Evolutionary conservation across 2,797 vertebrate genomes (phyloP).

Genomic region (Dermochelys coriacea): DNA sequence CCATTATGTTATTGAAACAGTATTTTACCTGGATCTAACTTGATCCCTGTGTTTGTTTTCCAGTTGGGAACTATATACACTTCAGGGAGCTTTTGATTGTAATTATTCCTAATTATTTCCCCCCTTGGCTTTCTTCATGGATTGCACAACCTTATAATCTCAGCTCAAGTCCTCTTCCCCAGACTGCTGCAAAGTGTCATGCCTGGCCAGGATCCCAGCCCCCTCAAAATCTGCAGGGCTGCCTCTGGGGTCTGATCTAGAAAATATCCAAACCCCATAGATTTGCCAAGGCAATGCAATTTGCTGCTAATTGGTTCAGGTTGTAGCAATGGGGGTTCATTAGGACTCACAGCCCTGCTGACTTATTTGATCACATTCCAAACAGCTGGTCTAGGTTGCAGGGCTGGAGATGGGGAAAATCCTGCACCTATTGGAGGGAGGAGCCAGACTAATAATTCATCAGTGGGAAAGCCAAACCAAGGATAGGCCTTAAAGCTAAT

Average conservation of each 20-base stretch:
- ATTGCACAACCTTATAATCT: background rate
- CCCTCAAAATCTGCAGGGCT: background rate
- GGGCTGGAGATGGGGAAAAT: background rate
- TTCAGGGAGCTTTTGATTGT: slow-evolving; percentile 29
- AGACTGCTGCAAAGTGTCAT: background rate
- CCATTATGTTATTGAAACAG: background rate
- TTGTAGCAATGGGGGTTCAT: background rate
- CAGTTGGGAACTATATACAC: background rate
- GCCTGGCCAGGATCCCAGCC: background rate
- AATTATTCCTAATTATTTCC: slow-evolving; percentile 43
- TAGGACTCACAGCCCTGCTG: background rate
- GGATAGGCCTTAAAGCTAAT: background rate
- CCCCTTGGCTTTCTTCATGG: background rate
- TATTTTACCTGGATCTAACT: background rate
- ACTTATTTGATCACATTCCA: background rate
- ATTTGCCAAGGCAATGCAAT: background rate
- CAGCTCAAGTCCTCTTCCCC: background rate
- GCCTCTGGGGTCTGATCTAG: background rate
- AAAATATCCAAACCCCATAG: background rate
- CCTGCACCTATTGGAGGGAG: background rate
- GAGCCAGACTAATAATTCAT: background rate
- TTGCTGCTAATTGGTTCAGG: background rate
- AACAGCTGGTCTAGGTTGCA: background rate
- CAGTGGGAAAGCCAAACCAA: background rate
- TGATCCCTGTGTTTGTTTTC: background rate